Evolutionary conservation across 1,140 invertebrate genomes (phyloP).

Genomic region (Zaprionus capensis): DNA sequence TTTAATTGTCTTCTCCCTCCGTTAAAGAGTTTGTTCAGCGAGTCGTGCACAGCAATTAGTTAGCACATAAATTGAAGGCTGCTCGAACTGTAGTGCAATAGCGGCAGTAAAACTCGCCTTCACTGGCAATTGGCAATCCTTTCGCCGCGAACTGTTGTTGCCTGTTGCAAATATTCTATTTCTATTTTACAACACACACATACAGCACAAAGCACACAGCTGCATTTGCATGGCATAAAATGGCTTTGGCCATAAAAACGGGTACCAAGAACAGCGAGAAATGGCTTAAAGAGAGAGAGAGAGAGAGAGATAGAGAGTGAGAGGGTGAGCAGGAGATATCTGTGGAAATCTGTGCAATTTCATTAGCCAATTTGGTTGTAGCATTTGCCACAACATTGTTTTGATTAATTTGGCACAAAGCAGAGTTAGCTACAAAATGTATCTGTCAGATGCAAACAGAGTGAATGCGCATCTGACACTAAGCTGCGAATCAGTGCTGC

Average conservation of each 20-base stretch:
- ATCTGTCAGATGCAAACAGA: constrained; percentile 24
- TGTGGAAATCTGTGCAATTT: constrained; percentile 54
- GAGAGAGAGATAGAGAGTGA: neutral
- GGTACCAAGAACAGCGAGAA: constrained; percentile 35
- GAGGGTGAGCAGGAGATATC: neutral
- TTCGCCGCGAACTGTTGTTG: constrained; percentile 16
- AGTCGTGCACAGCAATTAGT: constrained; percentile 18
- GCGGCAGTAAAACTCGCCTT: constrained; percentile 1
- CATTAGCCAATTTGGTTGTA: constrained; percentile 63
- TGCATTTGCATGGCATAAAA: constrained; percentile 79
- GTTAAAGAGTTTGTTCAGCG: neutral
- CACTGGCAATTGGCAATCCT: constrained; percentile 34
- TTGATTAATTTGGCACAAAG: constrained; percentile 69
- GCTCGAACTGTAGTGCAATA: neutral
- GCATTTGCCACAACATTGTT: constrained; percentile 72
- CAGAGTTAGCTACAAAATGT: constrained; percentile 29
- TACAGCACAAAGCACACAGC: constrained; percentile 39
- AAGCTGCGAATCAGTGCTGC: constrained; percentile 47
- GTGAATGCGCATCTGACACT: constrained; percentile 49
- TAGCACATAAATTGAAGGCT: constrained; percentile 21
- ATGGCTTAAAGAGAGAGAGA: constrained; percentile 22
- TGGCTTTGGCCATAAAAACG: constrained; percentile 73
- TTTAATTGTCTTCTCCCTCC: neutral
- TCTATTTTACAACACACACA: constrained; percentile 41
- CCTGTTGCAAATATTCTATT: constrained; percentile 36